Conservation (phyloP, 2,113 vertebrate genomes). For the Eubucco bourcierii region DNA sequence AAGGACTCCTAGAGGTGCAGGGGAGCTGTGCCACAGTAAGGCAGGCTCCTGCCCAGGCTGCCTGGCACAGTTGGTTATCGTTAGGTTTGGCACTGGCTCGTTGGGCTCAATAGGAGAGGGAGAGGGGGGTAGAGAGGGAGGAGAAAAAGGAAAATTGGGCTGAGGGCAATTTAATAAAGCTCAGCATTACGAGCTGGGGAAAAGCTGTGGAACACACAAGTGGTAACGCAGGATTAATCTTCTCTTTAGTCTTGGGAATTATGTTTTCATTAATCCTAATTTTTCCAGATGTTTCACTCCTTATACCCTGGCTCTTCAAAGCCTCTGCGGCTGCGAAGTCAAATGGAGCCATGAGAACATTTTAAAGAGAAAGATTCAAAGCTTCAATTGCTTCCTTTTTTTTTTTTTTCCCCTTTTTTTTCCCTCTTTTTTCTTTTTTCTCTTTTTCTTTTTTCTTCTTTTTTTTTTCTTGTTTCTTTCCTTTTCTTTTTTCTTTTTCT, state of each 20-base stretch:
- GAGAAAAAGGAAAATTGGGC: constrained; percentile 37
- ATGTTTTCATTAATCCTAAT: constrained; percentile 68
- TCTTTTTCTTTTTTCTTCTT: too few relatives aligned
- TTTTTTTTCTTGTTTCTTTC: neutral
- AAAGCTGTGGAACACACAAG: constrained; percentile 66
- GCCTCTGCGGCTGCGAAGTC: constrained; percentile 60
- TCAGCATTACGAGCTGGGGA: constrained; percentile 54
- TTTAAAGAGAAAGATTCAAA: constrained; percentile 66
- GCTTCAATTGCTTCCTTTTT: constrained; percentile 46
- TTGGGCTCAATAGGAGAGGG: constrained; percentile 28
- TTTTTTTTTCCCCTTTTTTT: neutral
- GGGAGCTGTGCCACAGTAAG: neutral
- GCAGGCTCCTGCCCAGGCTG: fast-evolving
- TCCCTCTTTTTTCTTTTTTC: neutral
- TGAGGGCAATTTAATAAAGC: constrained; percentile 59
- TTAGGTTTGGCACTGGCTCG: neutral
- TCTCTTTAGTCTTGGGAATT: constrained; percentile 65
- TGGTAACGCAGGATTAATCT: constrained; percentile 63
- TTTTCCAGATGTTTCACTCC: constrained; percentile 78
- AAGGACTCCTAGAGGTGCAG: neutral
- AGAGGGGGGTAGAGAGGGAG: neutral
- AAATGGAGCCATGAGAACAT: constrained; percentile 63
- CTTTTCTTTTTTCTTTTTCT: neutral
- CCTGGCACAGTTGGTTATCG: neutral
- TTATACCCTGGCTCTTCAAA: constrained; percentile 72